These are phyloP conservation scores for Urocolius indicus DNA, from an alignment of 2,113 vertebrate species.

Conservation along the genomic window DNA sequence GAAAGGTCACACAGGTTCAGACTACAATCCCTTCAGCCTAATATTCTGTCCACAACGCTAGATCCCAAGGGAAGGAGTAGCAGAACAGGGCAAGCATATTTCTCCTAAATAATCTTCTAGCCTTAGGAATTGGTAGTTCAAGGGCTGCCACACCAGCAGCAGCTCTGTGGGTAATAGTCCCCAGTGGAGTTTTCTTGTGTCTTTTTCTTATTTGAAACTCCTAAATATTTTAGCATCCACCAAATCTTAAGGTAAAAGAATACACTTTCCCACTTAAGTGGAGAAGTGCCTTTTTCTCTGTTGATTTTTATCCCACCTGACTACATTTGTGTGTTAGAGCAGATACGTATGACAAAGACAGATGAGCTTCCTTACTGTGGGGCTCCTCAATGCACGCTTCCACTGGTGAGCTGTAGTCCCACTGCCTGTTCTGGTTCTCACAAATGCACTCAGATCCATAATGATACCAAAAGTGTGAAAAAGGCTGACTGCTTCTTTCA, in stretches of 20 bases:
- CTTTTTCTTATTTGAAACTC: not conserved
- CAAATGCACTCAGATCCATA: not conserved
- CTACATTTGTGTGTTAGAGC: not conserved
- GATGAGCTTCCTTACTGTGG: not conserved
- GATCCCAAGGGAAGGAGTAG: not conserved
- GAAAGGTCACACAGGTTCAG: not conserved
- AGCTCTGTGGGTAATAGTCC: not conserved
- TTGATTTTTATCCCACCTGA: not conserved
- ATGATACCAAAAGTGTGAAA: not conserved
- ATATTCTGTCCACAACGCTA: not conserved
- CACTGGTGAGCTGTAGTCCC: too few species aligned
- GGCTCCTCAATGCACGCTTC: not conserved
- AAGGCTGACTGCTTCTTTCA: not conserved
- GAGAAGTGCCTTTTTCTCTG: not conserved
- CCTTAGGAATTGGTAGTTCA: not conserved
- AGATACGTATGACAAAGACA: not conserved
- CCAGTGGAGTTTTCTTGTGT: not conserved
- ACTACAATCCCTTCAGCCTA: not conserved
- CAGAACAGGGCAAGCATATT: not conserved
- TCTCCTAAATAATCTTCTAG: not conserved
- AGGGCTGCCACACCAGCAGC: not conserved
- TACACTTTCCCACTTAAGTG: not conserved
- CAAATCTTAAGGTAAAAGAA: not conserved
- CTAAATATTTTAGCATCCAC: not conserved
- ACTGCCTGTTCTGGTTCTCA: not conserved